phyloP scores from a whole-genome alignment of 2,797 vertebrate genomes.

The Parotocinclus haroldoi region DNA sequence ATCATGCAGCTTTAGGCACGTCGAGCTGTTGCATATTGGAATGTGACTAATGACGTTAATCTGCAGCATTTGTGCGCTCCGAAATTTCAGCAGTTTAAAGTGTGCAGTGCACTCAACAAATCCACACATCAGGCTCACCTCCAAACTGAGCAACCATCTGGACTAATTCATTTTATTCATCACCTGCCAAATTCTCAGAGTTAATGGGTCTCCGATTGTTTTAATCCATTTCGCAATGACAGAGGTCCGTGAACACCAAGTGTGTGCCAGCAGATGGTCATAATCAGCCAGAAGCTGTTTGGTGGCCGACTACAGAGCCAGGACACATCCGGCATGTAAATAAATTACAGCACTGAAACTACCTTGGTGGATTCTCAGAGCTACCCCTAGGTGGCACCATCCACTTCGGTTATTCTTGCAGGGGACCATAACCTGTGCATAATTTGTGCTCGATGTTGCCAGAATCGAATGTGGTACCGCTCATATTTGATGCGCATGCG shows the following conservation, averaged over 20 bases:
- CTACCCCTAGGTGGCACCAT: too few species aligned
- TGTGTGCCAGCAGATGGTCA: slow-evolving; percentile 8
- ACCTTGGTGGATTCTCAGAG: too few species aligned
- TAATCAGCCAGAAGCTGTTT: neutral
- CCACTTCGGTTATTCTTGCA: too few species aligned
- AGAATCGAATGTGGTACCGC: too few species aligned
- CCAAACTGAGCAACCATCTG: slow-evolving; percentile 4
- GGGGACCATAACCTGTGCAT: too few species aligned
- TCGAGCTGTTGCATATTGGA: too few species aligned
- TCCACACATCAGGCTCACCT: slow-evolving; percentile 1
- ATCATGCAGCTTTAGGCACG: too few species aligned
- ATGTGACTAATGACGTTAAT: too few species aligned
- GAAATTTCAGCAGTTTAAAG: neutral
- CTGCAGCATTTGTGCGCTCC: neutral
- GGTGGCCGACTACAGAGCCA: slow-evolving; percentile 13
- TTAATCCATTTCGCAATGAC: slow-evolving; percentile 19
- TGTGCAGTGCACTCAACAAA: slow-evolving; percentile 4
- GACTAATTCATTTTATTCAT: slow-evolving; percentile 2
- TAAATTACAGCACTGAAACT: too few species aligned
- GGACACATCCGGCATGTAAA: too few species aligned
- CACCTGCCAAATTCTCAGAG: slow-evolving; percentile 26
- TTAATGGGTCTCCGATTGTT: slow-evolving; percentile 4
- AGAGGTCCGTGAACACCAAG: neutral
- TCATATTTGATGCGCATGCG: too few species aligned
- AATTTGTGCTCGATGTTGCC: too few species aligned